These are phyloP conservation scores for Stomorhina lunata DNA, from an alignment of 2,888 invertebrate genomes.

Conservation along the genomic window DNA sequence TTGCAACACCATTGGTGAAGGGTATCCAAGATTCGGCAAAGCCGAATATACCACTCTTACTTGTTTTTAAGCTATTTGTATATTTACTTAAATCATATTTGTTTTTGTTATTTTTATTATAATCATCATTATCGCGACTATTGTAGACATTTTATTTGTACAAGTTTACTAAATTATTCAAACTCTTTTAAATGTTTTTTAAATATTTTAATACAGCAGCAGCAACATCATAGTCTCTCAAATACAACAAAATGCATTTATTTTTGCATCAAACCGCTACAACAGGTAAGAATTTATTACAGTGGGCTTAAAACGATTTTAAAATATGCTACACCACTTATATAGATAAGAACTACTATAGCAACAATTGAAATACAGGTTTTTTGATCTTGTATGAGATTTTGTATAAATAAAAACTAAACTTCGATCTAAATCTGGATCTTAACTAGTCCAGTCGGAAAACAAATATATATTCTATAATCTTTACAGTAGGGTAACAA, in stretches of 20 bases:
- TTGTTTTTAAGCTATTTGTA: not conserved
- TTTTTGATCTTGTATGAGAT: too few species aligned
- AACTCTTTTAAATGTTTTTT: slow-evolving; percentile 42
- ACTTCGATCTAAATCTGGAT: too few species aligned
- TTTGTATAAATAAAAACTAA: too few species aligned
- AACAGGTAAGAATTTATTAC: not conserved
- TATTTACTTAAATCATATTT: slow-evolving; percentile 21
- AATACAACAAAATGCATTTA: slow-evolving; percentile 23
- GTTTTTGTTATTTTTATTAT: slow-evolving; percentile 16
- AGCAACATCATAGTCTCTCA: not conserved
- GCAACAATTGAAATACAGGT: too few species aligned
- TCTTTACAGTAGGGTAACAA: not conserved
- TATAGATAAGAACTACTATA: too few species aligned
- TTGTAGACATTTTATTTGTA: slow-evolving; percentile 3
- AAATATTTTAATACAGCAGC: not conserved
- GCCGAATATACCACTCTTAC: too few species aligned
- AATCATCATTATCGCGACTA: slow-evolving; percentile 36
- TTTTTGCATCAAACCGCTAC: not conserved
- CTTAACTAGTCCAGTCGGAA: too few species aligned
- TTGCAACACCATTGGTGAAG: too few species aligned
- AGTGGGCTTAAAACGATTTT: too few species aligned
- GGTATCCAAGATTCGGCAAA: too few species aligned
- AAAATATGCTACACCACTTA: too few species aligned
- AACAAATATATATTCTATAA: too few species aligned
- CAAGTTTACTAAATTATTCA: slow-evolving; percentile 39